Evolutionary conservation across 2,888 invertebrate genomes (phyloP), one percentile per base, ranked within the genome.

Genomic region (Penaeus monodon): DNA sequence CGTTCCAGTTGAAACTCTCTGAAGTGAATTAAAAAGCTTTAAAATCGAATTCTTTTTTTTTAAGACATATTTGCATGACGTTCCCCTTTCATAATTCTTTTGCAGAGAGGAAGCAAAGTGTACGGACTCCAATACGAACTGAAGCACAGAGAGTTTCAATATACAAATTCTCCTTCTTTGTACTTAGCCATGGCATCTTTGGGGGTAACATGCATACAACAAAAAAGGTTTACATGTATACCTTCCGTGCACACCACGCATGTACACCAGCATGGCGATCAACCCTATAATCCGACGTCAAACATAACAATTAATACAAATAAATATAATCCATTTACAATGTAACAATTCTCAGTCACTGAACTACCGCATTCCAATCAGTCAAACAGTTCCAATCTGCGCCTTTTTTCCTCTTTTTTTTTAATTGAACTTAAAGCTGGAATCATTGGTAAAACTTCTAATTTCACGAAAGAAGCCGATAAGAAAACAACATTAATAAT

Each of bases 271-370:
- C 65, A 81, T 83, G 68, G 83, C 83, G 73, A 63, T 78, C 86
- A 83, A 74, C 64, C 79, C 82, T 83, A 87, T 83, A 87, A 79
- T 87, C 83, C 74, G 81, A 82, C 77, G 83, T 83, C 83, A 87
- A 87, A 87, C 86, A 87, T 87, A 87, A 87, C 86, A 87, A 87
- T 87, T 87, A 87, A 87, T 87, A 87, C 74, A 87, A 87, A 87
- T 87, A 87, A 87, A 87, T 87, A 87, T 83, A 87, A 87, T 87
- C 44, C 86, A 87, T 87, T 87, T 83, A 87, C 86, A 87, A 87
- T 83, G 86, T 83, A 87, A 87, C 86, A 87, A 87, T 78, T 76
- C 83, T 83, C 82, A 80, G 85, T 77, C 85, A 87, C 73, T 87
- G 86, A 79, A 78, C 86, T 87, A 87, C 86, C 78, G 44, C 83